Evolutionary conservation across 2,888 invertebrate species (phyloP).

Genomic region (Caenorhabditis auriculariae): DNA sequence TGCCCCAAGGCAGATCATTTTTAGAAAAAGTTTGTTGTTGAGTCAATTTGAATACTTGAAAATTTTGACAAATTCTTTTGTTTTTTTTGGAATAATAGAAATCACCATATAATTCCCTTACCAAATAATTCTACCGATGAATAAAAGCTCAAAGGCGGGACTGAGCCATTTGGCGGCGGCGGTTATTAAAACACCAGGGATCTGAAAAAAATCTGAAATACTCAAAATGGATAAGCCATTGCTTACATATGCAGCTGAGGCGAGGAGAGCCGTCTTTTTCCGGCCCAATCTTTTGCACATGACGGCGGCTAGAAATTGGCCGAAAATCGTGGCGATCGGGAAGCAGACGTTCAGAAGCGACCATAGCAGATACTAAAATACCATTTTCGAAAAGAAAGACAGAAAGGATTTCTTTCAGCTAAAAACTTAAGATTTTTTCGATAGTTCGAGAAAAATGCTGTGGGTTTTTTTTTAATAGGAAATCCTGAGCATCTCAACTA

Average conservation of each 20-base stretch:
- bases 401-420: too few relatives aligned
- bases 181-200: slow-evolving; percentile 23
- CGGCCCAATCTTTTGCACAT: slow-evolving; percentile 37
- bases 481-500: too few relatives aligned
- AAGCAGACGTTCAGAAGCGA: slow-evolving; percentile 50
- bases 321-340: slow-evolving; percentile 49
- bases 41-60: too few relatives aligned
- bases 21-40: too few relatives aligned
- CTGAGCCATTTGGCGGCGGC: slow-evolving; percentile 14
- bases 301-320: slow-evolving; percentile 48
- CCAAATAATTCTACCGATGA: slow-evolving; percentile 29
- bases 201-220: neutral
- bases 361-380: slow-evolving; percentile 45
- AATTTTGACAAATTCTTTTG: too few relatives aligned
- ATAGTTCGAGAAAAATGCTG: too few relatives aligned
- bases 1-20: too few relatives aligned
- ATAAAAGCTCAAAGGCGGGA: slow-evolving; percentile 21
- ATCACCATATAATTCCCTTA: slow-evolving; percentile 3
- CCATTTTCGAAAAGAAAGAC: neutral
- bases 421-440: too few relatives aligned
- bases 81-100: too few relatives aligned
- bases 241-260: slow-evolving; percentile 35
- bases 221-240: neutral
- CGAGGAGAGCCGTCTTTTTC: slow-evolving; percentile 35
- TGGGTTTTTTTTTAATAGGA: too few relatives aligned